Conservation (phyloP, 2,888 invertebrate species). For the Dione juno region DNA sequence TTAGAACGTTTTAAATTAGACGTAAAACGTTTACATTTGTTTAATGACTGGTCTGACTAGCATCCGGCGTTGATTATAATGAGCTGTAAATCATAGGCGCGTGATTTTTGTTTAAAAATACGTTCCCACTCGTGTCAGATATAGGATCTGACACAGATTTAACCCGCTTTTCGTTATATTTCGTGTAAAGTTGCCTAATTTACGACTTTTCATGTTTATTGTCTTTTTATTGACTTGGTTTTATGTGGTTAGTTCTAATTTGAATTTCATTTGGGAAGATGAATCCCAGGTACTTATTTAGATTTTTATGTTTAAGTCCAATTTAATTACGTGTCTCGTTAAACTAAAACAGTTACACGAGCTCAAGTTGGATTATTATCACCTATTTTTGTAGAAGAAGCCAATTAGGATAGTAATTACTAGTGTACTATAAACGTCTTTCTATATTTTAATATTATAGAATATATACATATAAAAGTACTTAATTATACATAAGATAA, state of each 20-base stretch:
- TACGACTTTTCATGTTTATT: slow-evolving; percentile 21
- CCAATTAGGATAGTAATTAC: neutral
- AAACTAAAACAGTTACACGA: neutral
- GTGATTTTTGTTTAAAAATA: slow-evolving; percentile 36
- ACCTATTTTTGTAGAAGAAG: neutral
- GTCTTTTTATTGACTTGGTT: slow-evolving; percentile 30
- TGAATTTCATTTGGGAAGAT: slow-evolving; percentile 9
- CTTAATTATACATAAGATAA: too few relatives aligned
- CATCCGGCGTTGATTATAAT: slow-evolving; percentile 36
- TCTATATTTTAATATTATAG: too few relatives aligned
- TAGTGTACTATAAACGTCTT: too few relatives aligned
- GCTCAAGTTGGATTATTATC: neutral
- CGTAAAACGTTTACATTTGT: slow-evolving; percentile 38
- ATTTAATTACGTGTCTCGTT: slow-evolving; percentile 5
- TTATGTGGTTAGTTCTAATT: slow-evolving; percentile 29
- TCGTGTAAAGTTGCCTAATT: slow-evolving; percentile 35
- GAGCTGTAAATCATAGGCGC: slow-evolving; percentile 38
- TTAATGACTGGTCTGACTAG: slow-evolving; percentile 34
- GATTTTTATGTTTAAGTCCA: slow-evolving; percentile 1
- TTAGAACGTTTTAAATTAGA: slow-evolving; percentile 35
- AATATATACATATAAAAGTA: too few relatives aligned
- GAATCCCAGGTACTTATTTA: neutral
- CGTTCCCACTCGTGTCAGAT: slow-evolving; percentile 28
- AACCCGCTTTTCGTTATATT: slow-evolving; percentile 33
- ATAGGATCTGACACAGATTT: slow-evolving; percentile 41